phyloP scores from a whole-genome alignment of 2,113 vertebrate genomes.

The Lates calcarifer region DNA sequence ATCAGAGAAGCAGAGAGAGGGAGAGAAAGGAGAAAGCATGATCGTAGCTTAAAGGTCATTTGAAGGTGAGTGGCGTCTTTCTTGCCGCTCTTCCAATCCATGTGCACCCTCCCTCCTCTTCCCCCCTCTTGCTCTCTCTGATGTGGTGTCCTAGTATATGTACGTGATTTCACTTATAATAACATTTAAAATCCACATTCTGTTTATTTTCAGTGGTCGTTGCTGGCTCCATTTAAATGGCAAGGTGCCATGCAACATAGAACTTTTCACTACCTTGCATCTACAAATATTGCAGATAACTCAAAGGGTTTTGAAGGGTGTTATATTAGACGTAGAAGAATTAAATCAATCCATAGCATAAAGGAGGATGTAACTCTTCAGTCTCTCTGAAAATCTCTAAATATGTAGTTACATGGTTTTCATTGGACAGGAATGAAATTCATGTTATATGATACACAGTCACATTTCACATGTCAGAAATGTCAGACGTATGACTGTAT shows the following conservation, averaged over 20 bases:
- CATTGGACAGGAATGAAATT: neutral
- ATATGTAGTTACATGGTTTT: neutral
- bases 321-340: too few species aligned
- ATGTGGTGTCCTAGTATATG: neutral
- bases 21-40: conserved; percentile 29
- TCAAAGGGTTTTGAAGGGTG: too few species aligned
- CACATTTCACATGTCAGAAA: too few species aligned
- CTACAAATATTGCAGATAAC: too few species aligned
- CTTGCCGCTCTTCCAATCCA: conserved; percentile 32
- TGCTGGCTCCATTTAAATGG: neutral
- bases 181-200: neutral
- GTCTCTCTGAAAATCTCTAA: neutral
- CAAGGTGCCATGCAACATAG: too few species aligned
- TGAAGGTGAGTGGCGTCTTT: conserved; percentile 74
- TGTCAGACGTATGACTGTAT: too few species aligned
- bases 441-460: neutral
- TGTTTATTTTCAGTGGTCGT: neutral
- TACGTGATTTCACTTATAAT: conserved; percentile 11
- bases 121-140: conserved; percentile 8
- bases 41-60: conserved; percentile 76
- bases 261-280: too few species aligned
- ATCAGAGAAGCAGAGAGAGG: conserved; percentile 34
- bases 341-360: too few species aligned
- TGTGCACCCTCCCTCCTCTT: conserved; percentile 12
- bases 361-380: too few species aligned